These are phyloP conservation scores for Andrena praecox DNA, from an alignment of 2,888 invertebrate genomes.

Conservation along the genomic window DNA sequence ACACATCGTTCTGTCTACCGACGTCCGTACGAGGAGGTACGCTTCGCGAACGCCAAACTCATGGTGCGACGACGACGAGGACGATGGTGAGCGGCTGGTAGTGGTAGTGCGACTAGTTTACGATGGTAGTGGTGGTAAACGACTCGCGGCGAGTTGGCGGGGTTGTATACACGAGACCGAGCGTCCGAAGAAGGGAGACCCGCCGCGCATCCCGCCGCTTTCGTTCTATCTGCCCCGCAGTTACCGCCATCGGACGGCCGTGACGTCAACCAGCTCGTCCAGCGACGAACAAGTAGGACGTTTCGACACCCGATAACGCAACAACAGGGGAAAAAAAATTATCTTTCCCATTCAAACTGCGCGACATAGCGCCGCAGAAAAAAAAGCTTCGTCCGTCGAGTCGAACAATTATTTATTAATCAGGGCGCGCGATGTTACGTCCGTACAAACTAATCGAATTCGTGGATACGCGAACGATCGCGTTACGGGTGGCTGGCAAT, in stretches of 20 bases:
- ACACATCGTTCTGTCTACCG: constrained; percentile 28
- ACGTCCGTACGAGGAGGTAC: constrained; percentile 30
- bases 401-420: constrained; percentile 18
- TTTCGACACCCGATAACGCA: not conserved
- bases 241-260: constrained; percentile 50
- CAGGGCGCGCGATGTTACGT: not conserved
- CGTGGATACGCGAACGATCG: no score
- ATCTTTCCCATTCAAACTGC: not conserved
- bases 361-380: not conserved
- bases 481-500: no score
- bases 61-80: constrained; percentile 58
- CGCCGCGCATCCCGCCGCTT: constrained; percentile 35
- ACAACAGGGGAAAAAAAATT: constrained; percentile 12
- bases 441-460: not conserved
- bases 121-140: constrained; percentile 53
- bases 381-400: not conserved
- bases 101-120: constrained; percentile 22
- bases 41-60: constrained; percentile 60
- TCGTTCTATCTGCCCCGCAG: constrained; percentile 26
- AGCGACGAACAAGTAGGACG: constrained; percentile 1
- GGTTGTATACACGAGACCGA: constrained; percentile 42
- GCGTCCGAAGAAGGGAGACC: constrained; percentile 20
- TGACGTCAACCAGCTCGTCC: constrained; percentile 23
- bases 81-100: constrained; percentile 38
- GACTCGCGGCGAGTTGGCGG: constrained; percentile 47